Evolutionary conservation across 1,140 invertebrate species (phyloP), one percentile per base, ranked within the genome.

Genomic region (Macrobrachium nipponense): DNA sequence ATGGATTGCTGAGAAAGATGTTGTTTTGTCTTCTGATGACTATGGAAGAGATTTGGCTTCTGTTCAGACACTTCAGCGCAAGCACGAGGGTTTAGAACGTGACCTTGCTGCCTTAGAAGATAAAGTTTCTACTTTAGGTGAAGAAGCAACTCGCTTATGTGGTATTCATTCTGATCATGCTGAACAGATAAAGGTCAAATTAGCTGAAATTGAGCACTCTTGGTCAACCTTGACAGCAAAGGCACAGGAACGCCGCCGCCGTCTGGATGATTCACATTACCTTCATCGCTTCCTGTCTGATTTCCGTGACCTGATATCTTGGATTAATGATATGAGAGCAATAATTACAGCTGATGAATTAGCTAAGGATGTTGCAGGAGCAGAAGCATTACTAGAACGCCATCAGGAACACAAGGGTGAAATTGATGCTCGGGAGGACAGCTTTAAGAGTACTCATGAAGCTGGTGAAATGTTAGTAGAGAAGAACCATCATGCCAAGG

Each of bases 1-100:
- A 15, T 99, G 99, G 99, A 99, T 99, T 88, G 96, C 96, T 61
- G 98, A 99, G 92, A 99, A 99, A 91, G 98, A 99, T 90, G 96
- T 97, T 0, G 96, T 99, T 2, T 92, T 99, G 5, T 98, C 97
- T 0, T 97, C 97, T 0, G 98, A 99, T 90, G 98, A 99, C 90
- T 99, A 97, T 91, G 98, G 98, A 18, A 94, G 98, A 17, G 98
- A 99, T 91, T 93, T 99, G 79, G 98, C 98, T n/a, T 98, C 96
- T 89, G 98, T 99, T 4, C 97, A 99, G 92, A 96, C 97, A 2
- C 91, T 99, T 36, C 97, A 94, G 92, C 94, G 98, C 15, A 99
- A 99, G 91, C 98, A 99, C 91, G 98, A 99, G 91, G 98, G 97
- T 11, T 96, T 99, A 1, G 98, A 99, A 91, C 94, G 98, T 73